Conservation (phyloP, 2,113 vertebrate genomes). For the Vimba vimba region DNA sequence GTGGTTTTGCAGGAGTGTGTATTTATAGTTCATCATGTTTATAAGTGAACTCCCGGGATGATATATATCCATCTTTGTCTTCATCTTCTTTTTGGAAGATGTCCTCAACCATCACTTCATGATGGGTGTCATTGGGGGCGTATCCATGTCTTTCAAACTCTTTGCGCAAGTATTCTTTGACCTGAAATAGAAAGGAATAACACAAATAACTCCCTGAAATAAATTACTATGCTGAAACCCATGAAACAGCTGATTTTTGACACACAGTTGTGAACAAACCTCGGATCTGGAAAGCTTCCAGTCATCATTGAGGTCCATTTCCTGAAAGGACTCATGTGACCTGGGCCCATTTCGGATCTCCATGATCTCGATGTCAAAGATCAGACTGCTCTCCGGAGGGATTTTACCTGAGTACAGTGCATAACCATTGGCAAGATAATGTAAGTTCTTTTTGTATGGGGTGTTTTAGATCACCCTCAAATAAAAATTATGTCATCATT, state of each 20-base stretch:
- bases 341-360: slow-evolving; percentile 96
- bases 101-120: slow-evolving; percentile 89
- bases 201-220: not conserved
- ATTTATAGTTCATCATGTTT: slow-evolving; percentile 91
- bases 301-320: slow-evolving; percentile 98
- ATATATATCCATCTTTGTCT: slow-evolving; percentile 93
- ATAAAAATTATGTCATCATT: no score
- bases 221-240: not conserved
- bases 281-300: slow-evolving; percentile 94
- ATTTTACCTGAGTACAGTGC: slow-evolving; percentile 85
- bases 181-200: slow-evolving; percentile 71
- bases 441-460: not conserved
- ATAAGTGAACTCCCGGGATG: slow-evolving; percentile 95
- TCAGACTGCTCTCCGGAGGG: slow-evolving; percentile 91
- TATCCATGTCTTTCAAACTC: slow-evolving; percentile 93
- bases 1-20: not conserved
- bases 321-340: slow-evolving; percentile 96
- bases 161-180: slow-evolving; percentile 90
- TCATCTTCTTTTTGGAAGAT: slow-evolving; percentile 96
- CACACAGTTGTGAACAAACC: slow-evolving; percentile 69
- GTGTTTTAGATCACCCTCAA: not conserved
- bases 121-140: slow-evolving; percentile 90
- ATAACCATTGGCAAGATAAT: not conserved
- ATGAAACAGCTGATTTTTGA: not conserved
- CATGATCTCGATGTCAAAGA: slow-evolving; percentile 90